Evolutionary conservation across 2,888 invertebrate species (phyloP), one percentile per base, ranked within the genome.

Genomic region (Polydrusus cervinus): DNA sequence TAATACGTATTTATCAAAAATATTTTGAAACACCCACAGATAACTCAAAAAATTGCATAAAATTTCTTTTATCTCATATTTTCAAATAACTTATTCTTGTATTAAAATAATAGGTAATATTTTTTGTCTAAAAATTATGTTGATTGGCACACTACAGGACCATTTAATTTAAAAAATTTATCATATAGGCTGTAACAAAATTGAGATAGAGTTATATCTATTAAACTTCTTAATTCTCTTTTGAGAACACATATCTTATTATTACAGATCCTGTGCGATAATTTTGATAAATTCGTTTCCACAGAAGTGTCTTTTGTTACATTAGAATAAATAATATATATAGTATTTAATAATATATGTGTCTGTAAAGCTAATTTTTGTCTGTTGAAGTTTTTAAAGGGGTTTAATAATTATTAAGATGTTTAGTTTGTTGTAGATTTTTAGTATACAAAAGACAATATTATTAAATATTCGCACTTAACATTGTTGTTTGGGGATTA

Each of bases 221-320:
- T 3, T 3, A 3, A 3, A 25, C 25, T 25, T 25, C 1, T 25
- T 25, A 25, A 25, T 25, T 25, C 25, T 25, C 25, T 25, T 1
- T 25, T 25, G 25, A 25, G n/a, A n/a, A n/a, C n/a, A n/a, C n/a
- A n/a, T n/a, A n/a, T n/a, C n/a, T n/a, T n/a, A n/a, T n/a, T n/a
- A n/a, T n/a, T n/a, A n/a, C n/a, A n/a, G n/a, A 40, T 13, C 9
- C 40, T 40, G 13, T 11, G 3, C 9, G 40, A 47, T 16, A 16
- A 38, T 60, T 38, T 20, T 55, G 30, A 43, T 20, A 62, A 62
- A 62, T 62, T n/a, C 11, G 43, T 18, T 25, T 14, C 20, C 25
- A 11, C 20, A 45, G 62, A 11, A 71, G 78, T 80, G 78, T 79
- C 78, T 79, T 74, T 78, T 81, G 81, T 81, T 81, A 81, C 74